Percentiles rank a stretch among this genome's conserved stretches.
These are phyloP conservation scores for Celastrina argiolus DNA, from an alignment of 2,888 invertebrate species.

Conservation along the genomic window DNA sequence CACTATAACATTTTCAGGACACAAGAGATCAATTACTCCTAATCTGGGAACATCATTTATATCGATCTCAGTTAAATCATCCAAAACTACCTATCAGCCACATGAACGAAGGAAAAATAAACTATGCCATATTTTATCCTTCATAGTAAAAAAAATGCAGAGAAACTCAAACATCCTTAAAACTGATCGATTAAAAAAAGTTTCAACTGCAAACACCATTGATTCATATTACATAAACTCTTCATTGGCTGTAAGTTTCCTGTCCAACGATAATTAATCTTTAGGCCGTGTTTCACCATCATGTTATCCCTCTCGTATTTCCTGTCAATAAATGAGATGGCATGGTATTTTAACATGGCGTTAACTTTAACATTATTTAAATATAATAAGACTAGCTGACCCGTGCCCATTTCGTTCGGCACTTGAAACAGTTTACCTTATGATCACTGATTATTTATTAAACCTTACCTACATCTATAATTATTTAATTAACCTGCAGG, in stretches of 20 bases:
- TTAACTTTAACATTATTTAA: too few relatives aligned
- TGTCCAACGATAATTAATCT: too few relatives aligned
- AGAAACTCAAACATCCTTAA: constrained; percentile 40
- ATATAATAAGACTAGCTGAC: too few relatives aligned
- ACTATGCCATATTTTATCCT: constrained; percentile 58
- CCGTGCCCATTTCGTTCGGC: too few relatives aligned
- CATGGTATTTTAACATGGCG: too few relatives aligned
- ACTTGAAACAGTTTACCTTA: too few relatives aligned
- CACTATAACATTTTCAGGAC: constrained; percentile 41
- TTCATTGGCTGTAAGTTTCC: constrained; percentile 55
- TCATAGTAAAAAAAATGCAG: constrained; percentile 52
- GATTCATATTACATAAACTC: constrained; percentile 63
- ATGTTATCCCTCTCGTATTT: too few relatives aligned
- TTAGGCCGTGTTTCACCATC: too few relatives aligned
- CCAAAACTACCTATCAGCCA: constrained; percentile 30
- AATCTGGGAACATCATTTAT: constrained; percentile 59
- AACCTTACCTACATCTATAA: too few relatives aligned
- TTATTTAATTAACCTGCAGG: too few relatives aligned
- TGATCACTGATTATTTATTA: too few relatives aligned
- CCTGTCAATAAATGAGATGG: too few relatives aligned
- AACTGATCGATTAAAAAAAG: constrained; percentile 27
- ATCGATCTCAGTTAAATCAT: constrained; percentile 46
- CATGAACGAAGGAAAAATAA: constrained; percentile 50
- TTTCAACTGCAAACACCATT: constrained; percentile 42
- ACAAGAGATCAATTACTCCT: constrained; percentile 50